Evolutionary conservation across 2,113 vertebrate species (phyloP), one percentile per base, ranked within the genome.

Genomic region (Morphnarchus princeps): DNA sequence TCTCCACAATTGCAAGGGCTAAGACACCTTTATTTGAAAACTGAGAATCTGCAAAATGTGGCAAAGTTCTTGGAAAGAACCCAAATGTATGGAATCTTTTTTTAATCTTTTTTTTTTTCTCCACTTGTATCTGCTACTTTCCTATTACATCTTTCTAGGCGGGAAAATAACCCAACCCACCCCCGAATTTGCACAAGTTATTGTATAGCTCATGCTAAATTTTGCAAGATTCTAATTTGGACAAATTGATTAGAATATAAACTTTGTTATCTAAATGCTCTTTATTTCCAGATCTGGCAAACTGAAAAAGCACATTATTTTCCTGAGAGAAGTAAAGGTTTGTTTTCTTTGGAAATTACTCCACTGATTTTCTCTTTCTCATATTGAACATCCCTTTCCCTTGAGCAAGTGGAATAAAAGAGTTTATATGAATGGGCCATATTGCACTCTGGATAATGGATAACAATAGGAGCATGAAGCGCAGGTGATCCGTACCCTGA

Each of bases 61-160:
- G 87, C 88, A 92, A 95, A 96, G 82, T 96, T 96, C 96, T 98
- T 98, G 97, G 97, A 98, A 97, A 93, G 43, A 87, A 58, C 82
- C 97, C 96, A 98, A 96, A 90, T 87, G 24, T 90, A 96, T 95
- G 65, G 43, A 94, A 95, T 96, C 17, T 65, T 91, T 90, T 89
- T 86, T 45, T 29, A 3, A 34, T 73, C 5, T 25, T 42, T 36
- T 43, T 49, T 42, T 36, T 54, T 54, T 29, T 1, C 73, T 74
- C 34, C 40, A 65, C n/a, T 95, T 96, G 17, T 95, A 52, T 87
- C 70, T 87, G 76, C 83, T 80, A 54, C 76, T 96, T 94, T 95
- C 61, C 74, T 95, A 55, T 92, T 86, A 86, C 66, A 95, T 82
- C 72, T 97, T 97, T 97, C 81, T 92, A 93, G 81, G 90, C 2